Conservation (phyloP, 1,140 invertebrate species). For the Brachionus paranguensis region DNA sequence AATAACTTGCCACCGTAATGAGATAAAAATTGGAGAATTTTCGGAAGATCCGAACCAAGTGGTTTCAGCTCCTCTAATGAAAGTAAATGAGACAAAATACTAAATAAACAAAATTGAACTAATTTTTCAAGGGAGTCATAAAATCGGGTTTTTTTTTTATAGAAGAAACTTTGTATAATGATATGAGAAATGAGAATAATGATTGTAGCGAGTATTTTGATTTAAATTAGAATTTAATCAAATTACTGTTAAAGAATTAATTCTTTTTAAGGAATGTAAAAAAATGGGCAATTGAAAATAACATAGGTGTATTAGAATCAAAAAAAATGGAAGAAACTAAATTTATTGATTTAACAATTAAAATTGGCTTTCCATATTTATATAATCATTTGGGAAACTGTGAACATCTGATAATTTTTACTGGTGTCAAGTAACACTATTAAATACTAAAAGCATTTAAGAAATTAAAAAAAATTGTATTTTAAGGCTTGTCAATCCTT, state of each 20-base stretch:
- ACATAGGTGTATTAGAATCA: not conserved
- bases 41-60: not conserved
- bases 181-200: not conserved
- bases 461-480: not conserved
- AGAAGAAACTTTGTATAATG: conserved; percentile 25
- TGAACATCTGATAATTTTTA: conserved; percentile 37
- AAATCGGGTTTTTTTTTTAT: conserved; percentile 38
- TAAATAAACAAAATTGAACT: not conserved
- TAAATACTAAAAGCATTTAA: not conserved
- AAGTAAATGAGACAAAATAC: not conserved
- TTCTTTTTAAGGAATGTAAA: not conserved
- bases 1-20: conserved; percentile 17
- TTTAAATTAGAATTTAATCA: not conserved
- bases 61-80: not conserved
- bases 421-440: not conserved
- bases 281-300: conserved; percentile 24
- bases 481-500: conserved; percentile 20
- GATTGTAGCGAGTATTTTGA: conserved; percentile 24
- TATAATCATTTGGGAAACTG: conserved; percentile 28
- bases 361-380: conserved; percentile 36
- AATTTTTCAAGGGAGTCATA: not conserved
- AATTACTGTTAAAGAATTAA: not conserved
- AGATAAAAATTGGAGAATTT: conserved; percentile 29
- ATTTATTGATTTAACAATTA: conserved; percentile 26
- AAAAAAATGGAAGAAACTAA: conserved; percentile 7